These are phyloP conservation scores for Hippasteria phrygiana DNA, from an alignment of 53 echinoderm and acorn worm genomes.

Conservation along the genomic window DNA sequence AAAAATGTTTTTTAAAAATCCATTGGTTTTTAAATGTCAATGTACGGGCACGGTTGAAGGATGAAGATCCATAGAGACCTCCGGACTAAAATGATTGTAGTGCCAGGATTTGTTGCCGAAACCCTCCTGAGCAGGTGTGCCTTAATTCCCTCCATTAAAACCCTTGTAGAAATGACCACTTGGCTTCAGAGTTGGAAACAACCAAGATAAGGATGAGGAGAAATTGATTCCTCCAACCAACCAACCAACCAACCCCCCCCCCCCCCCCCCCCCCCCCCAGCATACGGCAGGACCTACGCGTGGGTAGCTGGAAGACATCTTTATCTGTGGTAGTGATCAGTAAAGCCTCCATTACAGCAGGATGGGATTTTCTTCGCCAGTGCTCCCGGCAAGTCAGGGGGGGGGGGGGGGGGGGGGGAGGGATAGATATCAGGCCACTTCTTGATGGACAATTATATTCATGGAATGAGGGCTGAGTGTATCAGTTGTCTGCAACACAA, in stretches of 20 bases:
- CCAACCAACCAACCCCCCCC: background rate
- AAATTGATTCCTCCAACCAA: constrained; percentile 38
- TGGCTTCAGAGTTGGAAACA: background rate
- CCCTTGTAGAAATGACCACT: background rate
- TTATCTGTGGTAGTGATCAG: constrained; percentile 33
- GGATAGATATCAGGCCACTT: background rate
- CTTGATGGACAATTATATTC: constrained; percentile 50
- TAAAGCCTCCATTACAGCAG: constrained; percentile 31
- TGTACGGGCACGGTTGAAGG: background rate
- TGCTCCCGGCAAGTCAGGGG: background rate
- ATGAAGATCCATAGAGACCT: background rate
- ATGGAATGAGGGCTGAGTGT: constrained; percentile 5
- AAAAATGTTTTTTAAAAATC: no score
- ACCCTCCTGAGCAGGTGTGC: constrained; percentile 32
- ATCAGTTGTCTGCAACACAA: background rate
- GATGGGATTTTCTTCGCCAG: constrained; percentile 23
- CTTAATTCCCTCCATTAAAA: background rate
- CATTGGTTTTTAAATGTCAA: no score
- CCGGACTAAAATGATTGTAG: constrained; percentile 35
- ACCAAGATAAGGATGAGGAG: constrained; percentile 38
- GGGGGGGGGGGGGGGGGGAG: background rate
- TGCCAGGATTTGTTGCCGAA: constrained; percentile 32
- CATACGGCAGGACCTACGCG: no score
- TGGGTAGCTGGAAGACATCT: background rate
- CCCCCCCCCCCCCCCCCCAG: background rate